Base-by-base conservation (phyloP, 2,888 invertebrate species). In the Cerastis leucographa region DNA sequence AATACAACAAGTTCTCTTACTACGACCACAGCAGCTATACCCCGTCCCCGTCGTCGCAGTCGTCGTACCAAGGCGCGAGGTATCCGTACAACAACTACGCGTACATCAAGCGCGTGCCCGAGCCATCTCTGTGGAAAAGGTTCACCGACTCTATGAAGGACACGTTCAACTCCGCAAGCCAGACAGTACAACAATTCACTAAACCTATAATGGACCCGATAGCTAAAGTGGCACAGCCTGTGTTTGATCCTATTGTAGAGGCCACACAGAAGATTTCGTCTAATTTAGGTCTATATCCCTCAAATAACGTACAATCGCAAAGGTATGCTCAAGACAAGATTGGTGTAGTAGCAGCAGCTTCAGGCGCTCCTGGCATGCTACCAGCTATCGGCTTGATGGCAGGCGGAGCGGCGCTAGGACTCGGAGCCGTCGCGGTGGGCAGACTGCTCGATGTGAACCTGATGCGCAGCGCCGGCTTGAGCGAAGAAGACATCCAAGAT, bases 351-450 rank as follows among this genome's bases (percentile, higher is more conserved):
- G 94, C 94, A 4, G 95, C 96, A 12, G 96, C 97, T 4, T 93
- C 96, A 0, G 97, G 97, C 0, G 97, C 97, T 0, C 95, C 95
- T 0, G 98, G 98, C 0, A 97, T 98, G 90, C 94, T 98, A 3
- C 98, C 98, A 29, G 98, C 98, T 0, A 94, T 98, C 40, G 98
- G 98, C 7, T 94, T 98, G 11, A 97, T 98, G 89, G 98, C 98
- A 17, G 98, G 98, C n/a, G 98, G 98, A 22, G 98, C 98, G 0
- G 98, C 98, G 3, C 93, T 98, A 42, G 98, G 98, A 1, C 97
- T 98, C n/a, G 98, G 98, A 9, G 98, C 98, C 0, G 98, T 98
- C 0, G 98, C 98, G 0, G 97, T 98, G 79, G 98, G 98, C 14
- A 97, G 98, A 84, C 97, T 98, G 79, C 93, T 98, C 14, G 97